phyloP scores from a whole-genome alignment of 2,797 vertebrate species.

The Falco biarmicus region DNA sequence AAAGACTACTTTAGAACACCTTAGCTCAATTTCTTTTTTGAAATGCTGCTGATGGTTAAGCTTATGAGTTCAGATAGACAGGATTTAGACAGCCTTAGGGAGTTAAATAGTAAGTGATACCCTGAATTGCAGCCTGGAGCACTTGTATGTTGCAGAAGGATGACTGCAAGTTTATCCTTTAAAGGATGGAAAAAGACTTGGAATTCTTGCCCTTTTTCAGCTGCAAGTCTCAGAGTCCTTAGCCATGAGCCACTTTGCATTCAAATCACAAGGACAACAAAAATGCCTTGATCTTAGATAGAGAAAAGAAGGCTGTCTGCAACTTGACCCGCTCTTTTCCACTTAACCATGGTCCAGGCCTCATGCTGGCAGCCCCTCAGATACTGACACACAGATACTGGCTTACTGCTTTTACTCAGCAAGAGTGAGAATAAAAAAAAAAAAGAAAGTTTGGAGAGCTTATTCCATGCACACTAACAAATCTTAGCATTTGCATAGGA shows the following conservation, averaged over 20 bases:
- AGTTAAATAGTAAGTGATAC: neutral
- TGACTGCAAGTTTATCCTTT: neutral
- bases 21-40: neutral
- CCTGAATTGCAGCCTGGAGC: neutral
- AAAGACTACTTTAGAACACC: neutral
- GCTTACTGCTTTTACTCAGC: neutral
- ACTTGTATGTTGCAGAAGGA: neutral
- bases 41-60: neutral
- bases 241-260: neutral
- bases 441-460: neutral
- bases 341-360: neutral
- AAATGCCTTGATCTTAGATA: neutral
- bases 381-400: neutral
- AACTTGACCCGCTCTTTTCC: neutral
- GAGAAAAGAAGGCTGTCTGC: neutral
- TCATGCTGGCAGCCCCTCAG: neutral
- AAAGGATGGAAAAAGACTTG: neutral
- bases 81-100: neutral
- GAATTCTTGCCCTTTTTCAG: neutral
- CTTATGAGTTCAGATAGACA: neutral
- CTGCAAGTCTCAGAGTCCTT: neutral
- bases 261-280: neutral
- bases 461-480: neutral
- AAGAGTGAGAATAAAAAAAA: neutral
- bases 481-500: neutral